These are phyloP conservation scores for Kuschelorhynchus macadamiae DNA, from an alignment of 2,888 invertebrate species.

Conservation along the genomic window DNA sequence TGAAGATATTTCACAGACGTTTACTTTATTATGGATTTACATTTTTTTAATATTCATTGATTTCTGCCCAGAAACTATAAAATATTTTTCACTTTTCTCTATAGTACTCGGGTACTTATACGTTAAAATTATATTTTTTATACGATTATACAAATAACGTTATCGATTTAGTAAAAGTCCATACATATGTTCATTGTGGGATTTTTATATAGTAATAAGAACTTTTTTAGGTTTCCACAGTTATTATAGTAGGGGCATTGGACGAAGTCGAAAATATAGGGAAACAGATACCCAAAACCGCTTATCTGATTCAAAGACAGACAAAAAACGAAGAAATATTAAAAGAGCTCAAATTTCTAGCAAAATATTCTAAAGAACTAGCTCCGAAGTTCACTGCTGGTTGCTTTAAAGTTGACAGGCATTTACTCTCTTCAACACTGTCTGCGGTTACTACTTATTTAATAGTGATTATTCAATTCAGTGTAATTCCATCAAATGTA, in stretches of 20 bases:
- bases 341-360: constrained; percentile 38
- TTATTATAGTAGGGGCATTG: constrained; percentile 30
- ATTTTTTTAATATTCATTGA: too few relatives aligned
- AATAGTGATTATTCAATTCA: constrained; percentile 46
- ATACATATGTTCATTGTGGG: too few relatives aligned
- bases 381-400: constrained; percentile 41
- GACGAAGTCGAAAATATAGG: constrained; percentile 36
- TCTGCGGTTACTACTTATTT: constrained; percentile 44
- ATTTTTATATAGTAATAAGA: too few relatives aligned
- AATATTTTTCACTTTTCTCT: too few relatives aligned
- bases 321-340: constrained; percentile 20
- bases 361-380: constrained; percentile 43
- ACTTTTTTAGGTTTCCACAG: constrained; percentile 37
- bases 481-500: constrained; percentile 9
- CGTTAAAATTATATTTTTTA: too few relatives aligned
- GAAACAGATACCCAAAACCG: constrained; percentile 14
- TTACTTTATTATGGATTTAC: too few relatives aligned
- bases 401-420: constrained; percentile 44
- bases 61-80: too few relatives aligned
- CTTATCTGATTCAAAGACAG: constrained; percentile 12
- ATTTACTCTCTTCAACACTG: constrained; percentile 35
- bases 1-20: too few relatives aligned
- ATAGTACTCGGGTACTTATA: too few relatives aligned
- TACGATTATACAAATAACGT: too few relatives aligned
- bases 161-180: too few relatives aligned